Conservation (phyloP, 2,888 invertebrate genomes). For the Drosophila atripex region DNA sequence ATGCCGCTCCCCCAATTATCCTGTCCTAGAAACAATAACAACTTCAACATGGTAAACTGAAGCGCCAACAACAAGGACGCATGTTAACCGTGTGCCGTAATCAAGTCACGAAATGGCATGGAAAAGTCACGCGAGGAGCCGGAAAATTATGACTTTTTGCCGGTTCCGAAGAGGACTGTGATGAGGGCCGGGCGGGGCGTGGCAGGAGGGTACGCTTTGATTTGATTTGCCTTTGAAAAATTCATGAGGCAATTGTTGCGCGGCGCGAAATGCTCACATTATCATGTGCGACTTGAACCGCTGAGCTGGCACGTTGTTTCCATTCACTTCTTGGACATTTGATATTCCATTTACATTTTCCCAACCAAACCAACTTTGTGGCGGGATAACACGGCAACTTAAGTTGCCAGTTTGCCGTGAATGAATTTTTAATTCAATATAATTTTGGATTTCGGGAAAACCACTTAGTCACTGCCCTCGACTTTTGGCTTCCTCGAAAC, state of each 20-base stretch:
- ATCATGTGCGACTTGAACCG: constrained; percentile 43
- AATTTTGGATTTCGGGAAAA: constrained; percentile 24
- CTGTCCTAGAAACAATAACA: constrained; percentile 16
- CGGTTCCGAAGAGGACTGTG: constrained; percentile 34
- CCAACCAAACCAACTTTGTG: background rate
- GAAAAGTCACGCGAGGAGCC: constrained; percentile 68
- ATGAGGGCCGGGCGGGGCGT: constrained; percentile 25
- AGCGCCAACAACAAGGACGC: constrained; percentile 36
- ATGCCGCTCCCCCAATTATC: constrained; percentile 25
- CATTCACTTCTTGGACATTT: constrained; percentile 37
- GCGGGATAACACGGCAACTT: constrained; percentile 4
- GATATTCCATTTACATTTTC: constrained; percentile 39
- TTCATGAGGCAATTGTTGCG: constrained; percentile 63
- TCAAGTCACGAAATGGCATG: constrained; percentile 67
- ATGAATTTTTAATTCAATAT: constrained; percentile 27
- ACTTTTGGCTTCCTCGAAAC: background rate
- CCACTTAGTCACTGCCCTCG: constrained; percentile 25
- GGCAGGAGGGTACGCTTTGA: constrained; percentile 26
- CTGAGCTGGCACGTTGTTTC: constrained; percentile 28
- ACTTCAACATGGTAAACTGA: background rate
- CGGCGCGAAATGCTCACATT: constrained; percentile 51
- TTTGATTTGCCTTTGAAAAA: constrained; percentile 71
- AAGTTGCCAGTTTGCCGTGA: constrained; percentile 5
- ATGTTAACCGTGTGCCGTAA: constrained; percentile 50
- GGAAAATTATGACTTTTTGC: constrained; percentile 65